These are phyloP conservation scores for Tanypteryx hageni DNA, from an alignment of 2,888 invertebrate genomes.

Conservation along the genomic window DNA sequence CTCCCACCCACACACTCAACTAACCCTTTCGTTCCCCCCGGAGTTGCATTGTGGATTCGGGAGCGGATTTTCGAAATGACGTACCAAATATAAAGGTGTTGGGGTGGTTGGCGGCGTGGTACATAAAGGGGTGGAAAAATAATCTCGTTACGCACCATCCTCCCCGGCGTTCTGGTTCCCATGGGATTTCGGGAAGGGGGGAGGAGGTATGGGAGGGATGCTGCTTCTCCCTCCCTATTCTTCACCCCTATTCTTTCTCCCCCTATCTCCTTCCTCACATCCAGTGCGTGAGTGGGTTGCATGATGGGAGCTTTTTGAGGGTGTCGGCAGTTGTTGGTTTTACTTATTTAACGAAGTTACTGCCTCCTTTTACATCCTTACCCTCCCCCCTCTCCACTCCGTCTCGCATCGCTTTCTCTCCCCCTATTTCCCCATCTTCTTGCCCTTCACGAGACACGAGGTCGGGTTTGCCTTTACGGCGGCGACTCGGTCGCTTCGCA, in stretches of 20 bases:
- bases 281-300: conserved; percentile 49
- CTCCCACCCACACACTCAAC: background rate
- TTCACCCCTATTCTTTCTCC: background rate
- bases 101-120: conserved; percentile 18
- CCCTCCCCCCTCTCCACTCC: background rate
- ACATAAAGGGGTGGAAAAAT: conserved; percentile 64
- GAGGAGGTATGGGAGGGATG: background rate
- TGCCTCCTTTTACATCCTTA: background rate
- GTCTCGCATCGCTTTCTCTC: background rate
- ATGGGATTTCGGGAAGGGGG: background rate
- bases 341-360: conserved; percentile 48
- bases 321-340: conserved; percentile 58
- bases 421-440: background rate
- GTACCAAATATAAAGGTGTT: conserved; percentile 53
- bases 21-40: background rate
- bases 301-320: background rate
- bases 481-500: background rate
- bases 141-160: conserved; percentile 44
- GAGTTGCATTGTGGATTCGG: conserved; percentile 29
- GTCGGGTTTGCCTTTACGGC: background rate
- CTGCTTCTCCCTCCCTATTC: background rate
- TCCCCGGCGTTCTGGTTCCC: background rate
- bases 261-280: background rate
- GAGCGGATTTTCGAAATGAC: conserved; percentile 53
- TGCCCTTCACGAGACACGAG: background rate